A percentile compares a stretch with the other conserved stretches of the same genome.
phyloP scores from a whole-genome alignment of 1,140 invertebrate genomes.

The Yoshiicerus persimilis region DNA sequence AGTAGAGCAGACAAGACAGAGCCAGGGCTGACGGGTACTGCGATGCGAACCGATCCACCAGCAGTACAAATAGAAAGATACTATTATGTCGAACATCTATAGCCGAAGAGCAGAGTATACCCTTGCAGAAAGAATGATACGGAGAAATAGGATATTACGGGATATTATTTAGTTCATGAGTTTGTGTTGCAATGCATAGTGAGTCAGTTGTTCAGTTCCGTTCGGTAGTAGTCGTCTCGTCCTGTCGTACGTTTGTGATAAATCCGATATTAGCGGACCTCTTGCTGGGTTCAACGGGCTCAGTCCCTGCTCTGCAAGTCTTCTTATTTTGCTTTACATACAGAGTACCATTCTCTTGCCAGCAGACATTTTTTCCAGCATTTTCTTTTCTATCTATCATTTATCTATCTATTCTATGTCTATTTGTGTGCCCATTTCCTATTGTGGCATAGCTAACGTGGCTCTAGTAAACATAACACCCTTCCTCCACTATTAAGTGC shows the following conservation, averaged over 20 bases:
- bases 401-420: background rate
- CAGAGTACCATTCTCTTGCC: background rate
- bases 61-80: background rate
- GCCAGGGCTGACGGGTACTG: background rate
- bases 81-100: background rate
- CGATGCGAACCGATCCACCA: background rate
- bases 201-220: background rate
- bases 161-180: background rate
- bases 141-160: background rate
- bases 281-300: constrained; percentile 23
- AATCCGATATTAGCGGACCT: constrained; percentile 33
- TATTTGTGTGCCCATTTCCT: background rate
- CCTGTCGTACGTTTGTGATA: constrained; percentile 8
- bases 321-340: background rate
- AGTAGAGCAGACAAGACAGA: background rate
- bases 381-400: background rate
- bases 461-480: background rate
- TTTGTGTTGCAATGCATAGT: background rate
- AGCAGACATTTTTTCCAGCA: background rate
- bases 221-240: background rate
- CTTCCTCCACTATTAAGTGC: background rate
- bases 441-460: background rate
- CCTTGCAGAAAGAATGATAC: background rate
- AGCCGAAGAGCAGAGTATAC: background rate
- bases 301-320: background rate